These are phyloP conservation scores for Oligia strigilis DNA, from an alignment of 2,888 invertebrate species.

Conservation along the genomic window DNA sequence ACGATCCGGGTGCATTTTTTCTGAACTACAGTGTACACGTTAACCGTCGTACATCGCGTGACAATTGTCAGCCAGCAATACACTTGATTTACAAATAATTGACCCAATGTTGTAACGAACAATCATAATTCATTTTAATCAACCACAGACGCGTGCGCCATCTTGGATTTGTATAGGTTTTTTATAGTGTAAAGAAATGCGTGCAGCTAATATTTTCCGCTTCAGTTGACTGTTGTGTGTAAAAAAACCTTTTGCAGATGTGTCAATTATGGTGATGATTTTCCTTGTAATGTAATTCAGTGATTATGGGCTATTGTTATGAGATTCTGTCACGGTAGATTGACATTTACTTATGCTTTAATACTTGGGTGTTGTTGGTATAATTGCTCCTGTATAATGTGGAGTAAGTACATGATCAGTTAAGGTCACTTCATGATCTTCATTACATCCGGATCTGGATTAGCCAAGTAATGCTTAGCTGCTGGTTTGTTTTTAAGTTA, in stretches of 20 bases:
- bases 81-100: conserved; percentile 88
- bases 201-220: conserved; percentile 86
- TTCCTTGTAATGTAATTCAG: conserved; percentile 72
- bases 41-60: conserved; percentile 74
- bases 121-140: conserved; percentile 84
- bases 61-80: conserved; percentile 72
- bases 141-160: conserved; percentile 74
- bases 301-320: conserved; percentile 72
- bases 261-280: conserved; percentile 76
- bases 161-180: conserved; percentile 64
- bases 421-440: conserved; percentile 27
- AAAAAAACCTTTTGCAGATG: conserved; percentile 74
- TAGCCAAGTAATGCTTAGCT: background rate
- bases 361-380: conserved; percentile 30
- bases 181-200: conserved; percentile 77
- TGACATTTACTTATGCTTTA: conserved; percentile 56
- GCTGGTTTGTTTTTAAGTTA: background rate
- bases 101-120: conserved; percentile 79
- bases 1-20: conserved; percentile 60
- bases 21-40: conserved; percentile 55
- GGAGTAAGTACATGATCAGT: conserved; percentile 17
- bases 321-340: conserved; percentile 65
- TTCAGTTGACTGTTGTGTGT: conserved; percentile 73
- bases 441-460: conserved; percentile 27
- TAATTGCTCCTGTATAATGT: conserved; percentile 40